Evolutionary conservation across 2,888 invertebrate species (phyloP).

Genomic region (Eupithecia subfuscata): DNA sequence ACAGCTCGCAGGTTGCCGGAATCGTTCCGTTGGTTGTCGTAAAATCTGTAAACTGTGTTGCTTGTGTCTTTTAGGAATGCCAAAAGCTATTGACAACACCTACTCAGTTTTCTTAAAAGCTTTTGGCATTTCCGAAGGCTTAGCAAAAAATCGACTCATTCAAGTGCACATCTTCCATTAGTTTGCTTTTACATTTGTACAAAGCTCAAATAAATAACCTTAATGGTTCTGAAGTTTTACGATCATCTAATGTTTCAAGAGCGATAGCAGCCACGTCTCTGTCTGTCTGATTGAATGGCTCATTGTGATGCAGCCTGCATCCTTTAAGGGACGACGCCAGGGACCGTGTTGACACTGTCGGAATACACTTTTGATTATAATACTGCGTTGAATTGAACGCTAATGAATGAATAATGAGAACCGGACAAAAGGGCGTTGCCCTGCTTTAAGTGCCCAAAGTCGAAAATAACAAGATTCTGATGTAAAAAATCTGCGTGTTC

Average conservation of each 20-base stretch:
- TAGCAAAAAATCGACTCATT: background rate
- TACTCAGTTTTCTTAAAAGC: background rate
- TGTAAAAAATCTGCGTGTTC: background rate
- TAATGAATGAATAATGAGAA: constrained; percentile 13
- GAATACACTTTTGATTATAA: constrained; percentile 16
- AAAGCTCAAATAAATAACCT: background rate
- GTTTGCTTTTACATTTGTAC: background rate
- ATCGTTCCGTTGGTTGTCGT: background rate
- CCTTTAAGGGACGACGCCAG: constrained; percentile 44
- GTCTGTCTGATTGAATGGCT: constrained; percentile 51
- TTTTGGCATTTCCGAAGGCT: background rate
- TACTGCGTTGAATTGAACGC: constrained; percentile 18
- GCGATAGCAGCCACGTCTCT: constrained; percentile 20
- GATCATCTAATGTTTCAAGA: constrained; percentile 26
- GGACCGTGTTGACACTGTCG: constrained; percentile 38
- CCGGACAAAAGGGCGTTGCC: background rate
- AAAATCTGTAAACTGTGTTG: too few species aligned
- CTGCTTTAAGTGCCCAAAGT: background rate
- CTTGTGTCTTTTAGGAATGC: too few species aligned
- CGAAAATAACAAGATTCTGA: background rate
- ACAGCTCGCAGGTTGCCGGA: background rate
- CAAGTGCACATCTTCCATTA: background rate
- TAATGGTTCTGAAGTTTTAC: constrained; percentile 14
- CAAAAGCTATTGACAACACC: too few species aligned
- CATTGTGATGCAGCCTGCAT: constrained; percentile 57